Base-by-base conservation (phyloP, 2,113 vertebrate species). In the Alethe castanea region DNA sequence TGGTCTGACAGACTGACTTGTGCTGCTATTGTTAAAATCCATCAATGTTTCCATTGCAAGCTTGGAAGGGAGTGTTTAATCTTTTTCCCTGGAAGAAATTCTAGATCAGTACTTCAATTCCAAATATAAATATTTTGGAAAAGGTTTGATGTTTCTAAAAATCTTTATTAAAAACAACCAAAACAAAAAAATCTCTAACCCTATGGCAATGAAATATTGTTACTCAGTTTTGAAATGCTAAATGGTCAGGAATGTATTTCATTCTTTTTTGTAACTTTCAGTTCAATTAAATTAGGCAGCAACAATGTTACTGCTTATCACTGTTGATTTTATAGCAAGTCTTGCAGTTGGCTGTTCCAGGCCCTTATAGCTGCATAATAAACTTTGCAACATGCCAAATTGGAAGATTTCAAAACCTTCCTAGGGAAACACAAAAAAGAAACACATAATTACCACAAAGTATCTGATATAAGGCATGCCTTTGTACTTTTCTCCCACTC, bases 1-100 rank as follows among this genome's bases (percentile, higher is more conserved):
- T 3, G 36, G 35, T 92, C 66, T 87, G 70, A 85, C 57, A 85
- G 80, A 64, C 72, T 2, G 3, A 82, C 65, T 96, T 85, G 76
- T 12, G 14, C 92, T 91, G 64, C 57, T 91, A 25, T 64, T 82
- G 87, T 95, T 95, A 84, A 96, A 92, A 88, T 72, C 73, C 3
- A 3, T 94, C 81, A 93, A 1, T 92, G 76, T 97, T 97, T 97
- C 86, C 74, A 92, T 96, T 97, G 95, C 90, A 81, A 1, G 90
- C 36, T 92, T 89, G 64, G 70, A 83, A 95, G 54, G 60, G 83
- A 86, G 60, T 50, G 52, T 90, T 97, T 95, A 89, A 67, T 89
- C 93, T 94, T 83, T 93, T 96, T 70, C 52, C 54, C 59, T 95
- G 95, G 89, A 73, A 94, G 74, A 97, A 95, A 92, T 80, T 72